phyloP scores from a whole-genome alignment of 37 sponge, comb jelly and placozoan genomes.

The Oopsacas minuta region DNA sequence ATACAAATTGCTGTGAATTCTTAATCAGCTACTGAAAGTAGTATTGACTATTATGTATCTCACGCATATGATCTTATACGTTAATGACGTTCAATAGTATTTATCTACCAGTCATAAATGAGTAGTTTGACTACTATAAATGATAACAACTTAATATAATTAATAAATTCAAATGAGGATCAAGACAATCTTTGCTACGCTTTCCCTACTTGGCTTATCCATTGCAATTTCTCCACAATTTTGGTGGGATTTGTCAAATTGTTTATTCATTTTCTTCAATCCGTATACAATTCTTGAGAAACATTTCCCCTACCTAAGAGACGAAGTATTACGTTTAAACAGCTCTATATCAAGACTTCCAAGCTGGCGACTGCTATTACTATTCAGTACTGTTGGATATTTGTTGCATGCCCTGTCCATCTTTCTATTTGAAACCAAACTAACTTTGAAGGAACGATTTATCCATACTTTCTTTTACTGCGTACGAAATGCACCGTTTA shows the following conservation, averaged over 20 bases:
- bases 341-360: background rate
- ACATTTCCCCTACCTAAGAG: background rate
- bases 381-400: background rate
- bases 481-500: constrained; percentile 30
- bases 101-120: too few relatives aligned
- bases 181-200: too few relatives aligned
- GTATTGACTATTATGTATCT: too few relatives aligned
- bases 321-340: background rate
- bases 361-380: background rate
- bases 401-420: constrained; percentile 23
- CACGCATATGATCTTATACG: too few relatives aligned
- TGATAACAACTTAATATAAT: too few relatives aligned
- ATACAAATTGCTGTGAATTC: too few relatives aligned
- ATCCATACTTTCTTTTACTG: constrained; percentile 28
- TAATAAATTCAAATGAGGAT: too few relatives aligned
- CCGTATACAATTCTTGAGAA: background rate
- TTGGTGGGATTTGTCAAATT: background rate
- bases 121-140: too few relatives aligned
- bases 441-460: constrained; percentile 27
- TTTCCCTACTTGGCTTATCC: background rate
- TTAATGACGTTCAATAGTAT: too few relatives aligned
- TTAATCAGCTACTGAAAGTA: too few relatives aligned
- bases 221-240: background rate
- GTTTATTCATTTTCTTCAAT: background rate
- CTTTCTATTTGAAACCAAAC: constrained; percentile 39